A percentile compares a stretch with the other conserved stretches of the same genome.
Evolutionary conservation across 2,888 invertebrate genomes (phyloP).

Genomic region (Apamea anceps): DNA sequence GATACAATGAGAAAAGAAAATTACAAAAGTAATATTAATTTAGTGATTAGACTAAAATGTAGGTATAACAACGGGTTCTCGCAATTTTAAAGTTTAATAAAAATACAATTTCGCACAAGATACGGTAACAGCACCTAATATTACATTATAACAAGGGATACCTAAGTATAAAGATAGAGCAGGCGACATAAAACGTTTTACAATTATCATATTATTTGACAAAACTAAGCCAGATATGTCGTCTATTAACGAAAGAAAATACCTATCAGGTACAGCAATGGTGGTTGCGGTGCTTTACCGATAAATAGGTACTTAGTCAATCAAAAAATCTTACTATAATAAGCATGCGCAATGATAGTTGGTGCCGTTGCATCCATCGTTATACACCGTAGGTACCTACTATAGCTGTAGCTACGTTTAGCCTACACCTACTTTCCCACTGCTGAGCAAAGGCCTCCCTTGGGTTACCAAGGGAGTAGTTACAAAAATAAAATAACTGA

Average conservation of each 20-base stretch:
- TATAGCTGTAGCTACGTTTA: no score
- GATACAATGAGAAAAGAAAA: neutral
- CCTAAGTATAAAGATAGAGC: no score
- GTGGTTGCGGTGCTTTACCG: neutral
- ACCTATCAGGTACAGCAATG: no score
- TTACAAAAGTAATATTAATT: neutral
- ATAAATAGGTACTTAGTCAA: neutral
- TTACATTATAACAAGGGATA: no score
- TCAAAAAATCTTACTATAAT: neutral
- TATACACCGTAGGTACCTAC: no score
- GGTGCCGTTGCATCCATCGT: neutral
- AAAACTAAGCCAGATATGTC: neutral
- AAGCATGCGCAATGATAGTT: neutral
- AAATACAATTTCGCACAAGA: neutral
- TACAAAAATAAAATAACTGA: neutral
- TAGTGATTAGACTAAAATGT: conserved; percentile 59
- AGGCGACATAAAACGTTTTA: neutral
- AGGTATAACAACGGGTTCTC: conserved; percentile 61
- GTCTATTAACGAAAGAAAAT: neutral
- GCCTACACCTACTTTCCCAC: neutral
- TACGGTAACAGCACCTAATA: neutral
- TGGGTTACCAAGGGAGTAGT: neutral
- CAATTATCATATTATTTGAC: neutral
- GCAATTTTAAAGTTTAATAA: neutral
- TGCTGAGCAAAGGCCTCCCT: neutral